phyloP scores from a whole-genome alignment of 1,140 invertebrate genomes.

The Drosophila mayri region DNA sequence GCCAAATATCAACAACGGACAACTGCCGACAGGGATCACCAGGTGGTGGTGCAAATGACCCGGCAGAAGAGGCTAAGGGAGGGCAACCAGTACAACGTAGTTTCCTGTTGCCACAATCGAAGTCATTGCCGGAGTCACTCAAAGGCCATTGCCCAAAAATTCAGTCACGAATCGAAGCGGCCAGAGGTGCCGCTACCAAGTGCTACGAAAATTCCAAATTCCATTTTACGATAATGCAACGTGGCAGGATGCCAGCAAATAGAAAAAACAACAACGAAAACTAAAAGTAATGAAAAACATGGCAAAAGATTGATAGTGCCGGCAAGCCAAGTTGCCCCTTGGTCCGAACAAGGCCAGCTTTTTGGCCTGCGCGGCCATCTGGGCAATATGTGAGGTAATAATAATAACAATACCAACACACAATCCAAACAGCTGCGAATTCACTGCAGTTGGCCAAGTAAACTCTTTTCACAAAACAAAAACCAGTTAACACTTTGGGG shows the following conservation, averaged over 20 bases:
- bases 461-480: neutral
- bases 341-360: conserved; percentile 14
- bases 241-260: conserved; percentile 50
- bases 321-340: conserved; percentile 38
- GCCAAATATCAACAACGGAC: conserved; percentile 62
- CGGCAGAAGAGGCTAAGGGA: neutral
- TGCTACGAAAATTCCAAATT: conserved; percentile 61
- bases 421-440: conserved; percentile 38
- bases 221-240: conserved; percentile 65
- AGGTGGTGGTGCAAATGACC: conserved; percentile 31
- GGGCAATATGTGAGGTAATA: conserved; percentile 56
- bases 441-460: conserved; percentile 35
- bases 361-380: conserved; percentile 12
- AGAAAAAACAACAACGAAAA: neutral
- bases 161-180: conserved; percentile 40
- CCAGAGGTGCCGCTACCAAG: conserved; percentile 42
- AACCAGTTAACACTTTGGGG: conserved; percentile 1
- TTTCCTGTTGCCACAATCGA: conserved; percentile 36
- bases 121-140: conserved; percentile 62
- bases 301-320: conserved; percentile 52
- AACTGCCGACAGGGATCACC: conserved; percentile 52
- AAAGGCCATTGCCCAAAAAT: conserved; percentile 16
- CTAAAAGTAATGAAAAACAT: conserved; percentile 29
- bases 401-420: conserved; percentile 52
- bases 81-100: neutral